Percentiles rank a stretch among this genome's conserved stretches.
Evolutionary conservation across 2,797 vertebrate species (phyloP).

Genomic region (Crenuchus spilurus): DNA sequence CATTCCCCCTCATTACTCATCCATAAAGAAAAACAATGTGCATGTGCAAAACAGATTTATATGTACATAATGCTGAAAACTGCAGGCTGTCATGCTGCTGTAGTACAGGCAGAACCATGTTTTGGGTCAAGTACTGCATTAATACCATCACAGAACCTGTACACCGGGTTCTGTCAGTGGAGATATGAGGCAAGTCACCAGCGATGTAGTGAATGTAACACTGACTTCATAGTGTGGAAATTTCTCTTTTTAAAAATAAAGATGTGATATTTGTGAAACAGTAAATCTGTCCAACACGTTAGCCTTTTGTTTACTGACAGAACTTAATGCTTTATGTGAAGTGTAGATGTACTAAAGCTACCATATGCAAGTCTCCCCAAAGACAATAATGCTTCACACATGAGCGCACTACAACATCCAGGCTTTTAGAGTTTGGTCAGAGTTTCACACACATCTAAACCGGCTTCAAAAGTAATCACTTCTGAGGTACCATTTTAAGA

Average conservation of each 20-base stretch:
- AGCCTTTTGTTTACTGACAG: no score
- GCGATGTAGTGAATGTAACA: not conserved
- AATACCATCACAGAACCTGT: not conserved
- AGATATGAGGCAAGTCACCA: not conserved
- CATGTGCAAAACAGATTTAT: not conserved
- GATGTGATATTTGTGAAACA: not conserved
- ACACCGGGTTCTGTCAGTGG: not conserved
- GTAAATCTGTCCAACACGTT: not conserved
- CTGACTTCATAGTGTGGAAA: not conserved
- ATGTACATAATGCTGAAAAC: not conserved
- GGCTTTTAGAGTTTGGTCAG: not conserved
- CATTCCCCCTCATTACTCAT: not conserved
- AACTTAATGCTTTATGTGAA: not conserved
- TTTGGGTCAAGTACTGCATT: no score
- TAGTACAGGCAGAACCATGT: no score
- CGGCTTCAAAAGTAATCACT: no score
- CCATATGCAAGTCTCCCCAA: not conserved
- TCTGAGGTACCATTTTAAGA: no score
- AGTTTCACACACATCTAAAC: not conserved
- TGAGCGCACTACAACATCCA: not conserved
- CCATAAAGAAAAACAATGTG: no score
- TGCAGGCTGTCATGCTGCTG: not conserved
- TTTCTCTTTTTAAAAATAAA: not conserved
- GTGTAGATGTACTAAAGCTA: not conserved
- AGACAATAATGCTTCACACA: not conserved